These are phyloP conservation scores for Oopsacas minuta DNA, from an alignment of 37 sponge, comb jelly and placozoan species.

Conservation along the genomic window DNA sequence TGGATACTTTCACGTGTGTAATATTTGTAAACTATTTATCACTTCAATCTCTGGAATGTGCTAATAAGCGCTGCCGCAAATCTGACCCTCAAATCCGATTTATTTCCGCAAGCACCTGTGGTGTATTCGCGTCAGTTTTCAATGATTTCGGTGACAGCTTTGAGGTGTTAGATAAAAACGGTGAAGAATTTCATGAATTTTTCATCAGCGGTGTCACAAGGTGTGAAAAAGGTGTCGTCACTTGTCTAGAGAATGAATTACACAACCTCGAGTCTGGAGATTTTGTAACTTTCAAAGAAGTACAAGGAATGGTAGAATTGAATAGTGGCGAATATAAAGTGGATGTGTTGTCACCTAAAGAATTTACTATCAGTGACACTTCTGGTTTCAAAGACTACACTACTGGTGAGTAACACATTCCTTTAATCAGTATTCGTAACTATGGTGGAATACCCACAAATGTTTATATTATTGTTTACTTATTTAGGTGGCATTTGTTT, in stretches of 20 bases:
- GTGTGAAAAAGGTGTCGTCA: conserved; percentile 26
- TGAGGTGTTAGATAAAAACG: conserved; percentile 56
- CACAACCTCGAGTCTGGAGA: conserved; percentile 76
- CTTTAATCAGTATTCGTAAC: too few relatives aligned
- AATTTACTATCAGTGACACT: conserved; percentile 74
- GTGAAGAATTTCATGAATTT: conserved; percentile 65
- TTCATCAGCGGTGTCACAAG: conserved; percentile 66
- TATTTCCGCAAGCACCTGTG: conserved; percentile 46
- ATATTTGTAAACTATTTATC: conserved; percentile 9
- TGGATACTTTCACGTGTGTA: background rate
- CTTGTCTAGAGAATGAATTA: conserved; percentile 39
- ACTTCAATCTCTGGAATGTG: background rate
- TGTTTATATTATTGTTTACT: background rate
- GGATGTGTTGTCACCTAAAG: conserved; percentile 46
- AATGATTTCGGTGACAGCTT: conserved; percentile 88
- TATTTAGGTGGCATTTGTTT: background rate
- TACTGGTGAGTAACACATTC: background rate
- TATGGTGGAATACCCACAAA: background rate
- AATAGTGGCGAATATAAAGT: conserved; percentile 54
- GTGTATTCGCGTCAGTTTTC: conserved; percentile 74
- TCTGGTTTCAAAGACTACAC: conserved; percentile 16
- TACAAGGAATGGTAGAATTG: conserved; percentile 66
- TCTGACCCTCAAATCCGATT: conserved; percentile 34
- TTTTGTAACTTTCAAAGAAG: conserved; percentile 66
- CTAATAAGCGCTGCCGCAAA: background rate